A percentile compares a stretch with the other conserved stretches of the same genome.
These are phyloP conservation scores for Eupithecia vulgata DNA, from an alignment of 2,888 invertebrate genomes.

Conservation along the genomic window DNA sequence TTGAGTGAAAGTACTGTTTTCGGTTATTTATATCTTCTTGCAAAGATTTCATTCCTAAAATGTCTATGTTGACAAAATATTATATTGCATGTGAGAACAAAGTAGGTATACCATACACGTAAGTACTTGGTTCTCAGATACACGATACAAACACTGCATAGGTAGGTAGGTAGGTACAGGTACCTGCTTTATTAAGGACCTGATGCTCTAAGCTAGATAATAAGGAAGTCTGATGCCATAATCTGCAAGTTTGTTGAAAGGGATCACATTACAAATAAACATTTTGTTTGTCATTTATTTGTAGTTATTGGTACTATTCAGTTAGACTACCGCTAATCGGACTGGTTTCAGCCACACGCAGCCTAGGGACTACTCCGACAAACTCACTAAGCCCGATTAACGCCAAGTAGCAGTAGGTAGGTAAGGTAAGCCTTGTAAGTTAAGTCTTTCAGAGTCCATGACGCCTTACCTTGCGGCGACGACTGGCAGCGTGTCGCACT, in stretches of 20 bases:
- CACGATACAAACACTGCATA: too few species aligned
- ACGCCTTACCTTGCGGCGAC: too few species aligned
- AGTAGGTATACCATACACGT: too few species aligned
- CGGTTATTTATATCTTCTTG: too few species aligned
- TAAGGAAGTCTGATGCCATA: background rate
- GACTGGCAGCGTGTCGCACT: too few species aligned
- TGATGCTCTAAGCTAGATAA: background rate
- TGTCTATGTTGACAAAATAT: background rate
- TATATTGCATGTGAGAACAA: background rate
- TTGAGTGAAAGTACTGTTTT: too few species aligned
- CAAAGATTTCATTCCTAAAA: background rate
- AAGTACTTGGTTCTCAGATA: too few species aligned
- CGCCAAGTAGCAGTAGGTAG: background rate
- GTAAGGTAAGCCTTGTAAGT: too few species aligned
- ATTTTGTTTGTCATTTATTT: slow-evolving; percentile 13
- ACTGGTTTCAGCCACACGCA: slow-evolving; percentile 21
- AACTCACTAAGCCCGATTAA: background rate
- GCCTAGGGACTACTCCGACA: background rate
- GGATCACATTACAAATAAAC: slow-evolving; percentile 14
- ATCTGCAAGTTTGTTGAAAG: slow-evolving; percentile 16
- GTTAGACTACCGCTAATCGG: slow-evolving; percentile 19
- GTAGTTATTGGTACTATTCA: slow-evolving; percentile 18
- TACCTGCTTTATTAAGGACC: background rate
- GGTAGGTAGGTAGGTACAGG: background rate
- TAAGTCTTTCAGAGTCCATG: too few species aligned